Evolutionary conservation across 2,888 invertebrate species (phyloP).

Genomic region (Pachydiplax longipennis): DNA sequence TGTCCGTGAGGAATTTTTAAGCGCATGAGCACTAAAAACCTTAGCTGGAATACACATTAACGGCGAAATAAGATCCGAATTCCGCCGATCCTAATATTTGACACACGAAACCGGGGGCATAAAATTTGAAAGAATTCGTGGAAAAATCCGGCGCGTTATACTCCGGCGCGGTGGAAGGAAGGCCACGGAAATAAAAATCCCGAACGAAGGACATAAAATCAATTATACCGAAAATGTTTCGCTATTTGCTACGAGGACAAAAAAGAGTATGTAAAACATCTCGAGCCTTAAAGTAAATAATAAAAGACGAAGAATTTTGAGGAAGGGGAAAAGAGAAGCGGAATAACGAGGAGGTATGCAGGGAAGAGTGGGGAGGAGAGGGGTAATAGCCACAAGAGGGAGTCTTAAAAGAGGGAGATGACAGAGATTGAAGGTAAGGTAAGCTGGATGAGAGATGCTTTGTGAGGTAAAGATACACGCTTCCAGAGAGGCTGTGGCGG

Average conservation of each 20-base stretch:
- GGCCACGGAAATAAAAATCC: neutral
- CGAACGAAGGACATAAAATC: neutral
- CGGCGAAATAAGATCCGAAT: neutral
- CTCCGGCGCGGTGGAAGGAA: neutral
- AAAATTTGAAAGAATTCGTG: neutral
- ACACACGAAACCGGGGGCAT: neutral
- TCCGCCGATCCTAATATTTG: neutral
- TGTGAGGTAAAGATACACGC: slow-evolving; percentile 4
- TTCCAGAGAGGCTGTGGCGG: neutral
- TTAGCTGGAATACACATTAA: neutral
- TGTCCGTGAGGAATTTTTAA: neutral
- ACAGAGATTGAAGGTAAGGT: slow-evolving; percentile 39
- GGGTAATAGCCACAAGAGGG: neutral
- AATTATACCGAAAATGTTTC: neutral
- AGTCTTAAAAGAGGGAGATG: neutral
- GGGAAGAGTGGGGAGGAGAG: neutral
- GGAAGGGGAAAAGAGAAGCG: neutral
- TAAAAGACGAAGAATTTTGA: neutral
- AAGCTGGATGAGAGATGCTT: slow-evolving; percentile 27
- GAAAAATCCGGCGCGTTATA: neutral
- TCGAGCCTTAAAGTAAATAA: neutral
- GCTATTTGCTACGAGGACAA: neutral
- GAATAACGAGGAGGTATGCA: neutral
- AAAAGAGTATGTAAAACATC: neutral
- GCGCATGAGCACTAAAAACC: neutral